A percentile compares a stretch with the other conserved stretches of the same genome.
phyloP scores from a whole-genome alignment of 2,113 vertebrate species.

The Baryphthengus martii region DNA sequence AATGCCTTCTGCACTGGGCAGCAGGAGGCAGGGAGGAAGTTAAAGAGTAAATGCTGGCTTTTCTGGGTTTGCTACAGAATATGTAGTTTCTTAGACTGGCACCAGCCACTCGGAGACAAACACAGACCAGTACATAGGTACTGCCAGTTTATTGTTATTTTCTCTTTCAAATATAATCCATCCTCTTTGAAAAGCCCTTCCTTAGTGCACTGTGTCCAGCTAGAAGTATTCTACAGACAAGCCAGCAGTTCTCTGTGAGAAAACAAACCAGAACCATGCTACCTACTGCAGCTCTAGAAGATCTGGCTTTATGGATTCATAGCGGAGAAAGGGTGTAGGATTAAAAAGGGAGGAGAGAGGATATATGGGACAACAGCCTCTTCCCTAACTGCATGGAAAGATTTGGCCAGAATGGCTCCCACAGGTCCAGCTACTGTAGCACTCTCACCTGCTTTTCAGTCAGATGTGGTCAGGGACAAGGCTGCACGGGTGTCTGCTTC shows the following conservation, averaged over 20 bases:
- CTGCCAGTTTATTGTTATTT: not conserved
- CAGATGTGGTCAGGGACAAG: not conserved
- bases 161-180: not conserved
- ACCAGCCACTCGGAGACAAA: not conserved
- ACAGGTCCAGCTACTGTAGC: rapidly evolving
- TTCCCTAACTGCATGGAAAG: not conserved
- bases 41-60: not conserved
- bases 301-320: not conserved
- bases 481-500: not conserved
- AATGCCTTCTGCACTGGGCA: not conserved
- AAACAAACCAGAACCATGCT: not conserved
- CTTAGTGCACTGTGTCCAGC: not conserved
- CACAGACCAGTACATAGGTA: not conserved
- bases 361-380: not conserved
- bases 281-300: not conserved
- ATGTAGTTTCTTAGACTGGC: not conserved
- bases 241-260: not conserved
- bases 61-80: not conserved
- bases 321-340: not conserved
- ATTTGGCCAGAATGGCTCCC: not conserved
- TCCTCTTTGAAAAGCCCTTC: not conserved
- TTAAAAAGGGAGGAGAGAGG: not conserved
- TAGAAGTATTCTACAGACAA: not conserved
- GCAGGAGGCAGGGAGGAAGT: not conserved
- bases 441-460: rapidly evolving